phyloP scores from a whole-genome alignment of 2,888 invertebrate genomes.

The Buathra laborator region DNA sequence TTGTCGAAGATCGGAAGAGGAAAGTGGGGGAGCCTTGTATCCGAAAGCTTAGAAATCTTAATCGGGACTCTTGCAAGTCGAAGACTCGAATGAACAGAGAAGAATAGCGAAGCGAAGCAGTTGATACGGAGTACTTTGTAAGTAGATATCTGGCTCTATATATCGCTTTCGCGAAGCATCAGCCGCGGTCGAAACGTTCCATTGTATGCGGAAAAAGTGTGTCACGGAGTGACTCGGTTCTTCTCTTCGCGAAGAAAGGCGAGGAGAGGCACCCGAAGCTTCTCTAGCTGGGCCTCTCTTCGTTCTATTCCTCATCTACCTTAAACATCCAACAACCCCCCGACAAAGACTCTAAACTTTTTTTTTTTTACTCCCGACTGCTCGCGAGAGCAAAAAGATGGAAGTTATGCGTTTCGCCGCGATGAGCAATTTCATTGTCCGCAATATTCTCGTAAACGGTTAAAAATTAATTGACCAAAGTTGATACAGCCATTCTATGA shows the following conservation, averaged over 20 bases:
- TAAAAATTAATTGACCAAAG: too few species aligned
- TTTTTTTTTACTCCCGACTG: not conserved
- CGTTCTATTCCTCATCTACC: conserved; percentile 40
- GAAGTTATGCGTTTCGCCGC: too few species aligned
- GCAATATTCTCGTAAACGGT: too few species aligned
- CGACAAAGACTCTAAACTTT: not conserved
- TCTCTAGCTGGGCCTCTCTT: conserved; percentile 21
- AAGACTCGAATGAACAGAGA: conserved; percentile 55
- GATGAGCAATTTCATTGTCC: too few species aligned
- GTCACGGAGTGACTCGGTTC: conserved; percentile 68
- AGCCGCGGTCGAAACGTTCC: conserved; percentile 62
- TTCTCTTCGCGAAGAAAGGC: conserved; percentile 46
- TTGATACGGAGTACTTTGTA: conserved; percentile 20
- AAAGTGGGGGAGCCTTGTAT: not conserved
- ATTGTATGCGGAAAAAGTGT: conserved; percentile 71
- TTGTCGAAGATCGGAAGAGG: not conserved
- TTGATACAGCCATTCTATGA: too few species aligned
- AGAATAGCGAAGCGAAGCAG: conserved; percentile 29
- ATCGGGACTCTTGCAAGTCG: conserved; percentile 55
- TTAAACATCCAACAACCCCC: conserved; percentile 23
- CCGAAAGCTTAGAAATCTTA: conserved; percentile 48
- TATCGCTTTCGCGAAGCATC: conserved; percentile 61
- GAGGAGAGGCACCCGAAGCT: conserved; percentile 12
- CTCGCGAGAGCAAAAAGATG: too few species aligned
- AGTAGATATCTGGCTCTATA: conserved; percentile 20